These are phyloP conservation scores for Melieria crassipennis DNA, from an alignment of 2,888 invertebrate genomes.

Conservation along the genomic window DNA sequence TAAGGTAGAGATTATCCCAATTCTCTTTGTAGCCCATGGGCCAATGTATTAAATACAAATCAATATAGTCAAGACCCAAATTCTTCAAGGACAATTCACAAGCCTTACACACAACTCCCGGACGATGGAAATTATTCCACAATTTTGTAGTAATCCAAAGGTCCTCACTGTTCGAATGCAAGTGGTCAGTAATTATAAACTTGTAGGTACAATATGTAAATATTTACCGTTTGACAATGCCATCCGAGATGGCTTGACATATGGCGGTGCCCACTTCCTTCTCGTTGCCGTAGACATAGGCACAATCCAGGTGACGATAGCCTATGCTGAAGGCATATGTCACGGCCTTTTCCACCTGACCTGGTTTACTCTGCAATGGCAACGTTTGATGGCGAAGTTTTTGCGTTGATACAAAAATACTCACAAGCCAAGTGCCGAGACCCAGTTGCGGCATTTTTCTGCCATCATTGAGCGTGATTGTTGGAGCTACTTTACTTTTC, in stretches of 20 bases:
- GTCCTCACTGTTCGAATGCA: slow-evolving; percentile 66
- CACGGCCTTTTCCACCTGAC: slow-evolving; percentile 73
- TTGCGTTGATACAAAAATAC: slow-evolving; percentile 46
- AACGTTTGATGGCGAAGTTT: background rate
- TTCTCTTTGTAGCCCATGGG: slow-evolving; percentile 83
- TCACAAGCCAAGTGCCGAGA: slow-evolving; percentile 82
- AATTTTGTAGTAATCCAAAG: slow-evolving; percentile 81
- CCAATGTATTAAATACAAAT: slow-evolving; percentile 93
- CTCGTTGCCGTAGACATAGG: slow-evolving; percentile 77
- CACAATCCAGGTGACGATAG: slow-evolving; percentile 83
- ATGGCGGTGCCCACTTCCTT: slow-evolving; percentile 78
- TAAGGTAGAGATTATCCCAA: slow-evolving; percentile 69
- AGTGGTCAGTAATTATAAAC: background rate
- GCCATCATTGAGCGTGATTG: slow-evolving; percentile 69
- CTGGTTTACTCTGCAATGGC: slow-evolving; percentile 68
- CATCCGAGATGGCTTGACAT: slow-evolving; percentile 71
- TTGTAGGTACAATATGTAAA: background rate
- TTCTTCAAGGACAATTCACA: slow-evolving; percentile 74
- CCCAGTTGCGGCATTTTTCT: slow-evolving; percentile 75
- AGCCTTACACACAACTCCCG: slow-evolving; percentile 77
- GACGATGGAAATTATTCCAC: slow-evolving; percentile 89
- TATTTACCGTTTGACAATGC: slow-evolving; percentile 72
- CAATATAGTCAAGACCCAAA: slow-evolving; percentile 80
- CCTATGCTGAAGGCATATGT: slow-evolving; percentile 80
- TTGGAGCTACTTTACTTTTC: too few relatives aligned